These are phyloP conservation scores for Stichopus horrens DNA, from an alignment of 53 echinoderm and acorn worm genomes.

Conservation along the genomic window DNA sequence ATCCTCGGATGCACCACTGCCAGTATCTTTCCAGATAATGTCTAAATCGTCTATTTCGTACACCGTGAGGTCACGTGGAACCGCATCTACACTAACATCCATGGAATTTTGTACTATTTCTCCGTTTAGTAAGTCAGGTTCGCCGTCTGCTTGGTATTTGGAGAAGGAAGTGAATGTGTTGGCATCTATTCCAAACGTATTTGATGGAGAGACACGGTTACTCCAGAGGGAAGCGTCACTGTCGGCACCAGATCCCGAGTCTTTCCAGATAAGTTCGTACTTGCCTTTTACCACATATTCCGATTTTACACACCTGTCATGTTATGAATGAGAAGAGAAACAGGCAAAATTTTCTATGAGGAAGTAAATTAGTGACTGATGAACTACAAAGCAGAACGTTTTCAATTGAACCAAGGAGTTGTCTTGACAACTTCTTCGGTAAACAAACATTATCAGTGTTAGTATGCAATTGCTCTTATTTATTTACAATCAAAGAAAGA, in stretches of 20 bases:
- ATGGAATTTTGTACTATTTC: neutral
- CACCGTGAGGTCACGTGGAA: neutral
- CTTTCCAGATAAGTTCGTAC: constrained; percentile 7
- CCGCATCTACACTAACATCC: neutral
- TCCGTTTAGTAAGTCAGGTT: neutral
- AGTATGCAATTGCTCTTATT: too few relatives aligned
- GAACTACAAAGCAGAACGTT: too few relatives aligned
- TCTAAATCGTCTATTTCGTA: constrained; percentile 9
- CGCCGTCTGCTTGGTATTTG: neutral
- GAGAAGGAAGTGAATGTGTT: neutral
- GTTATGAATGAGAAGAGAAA: neutral
- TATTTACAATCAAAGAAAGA: too few relatives aligned
- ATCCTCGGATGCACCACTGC: neutral
- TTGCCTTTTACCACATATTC: neutral
- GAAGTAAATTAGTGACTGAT: too few relatives aligned
- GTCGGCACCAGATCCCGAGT: neutral
- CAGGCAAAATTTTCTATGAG: neutral
- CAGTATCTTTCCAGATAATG: constrained; percentile 10
- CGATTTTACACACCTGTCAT: constrained; percentile 15
- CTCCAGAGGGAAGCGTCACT: neutral
- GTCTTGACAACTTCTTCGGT: too few relatives aligned
- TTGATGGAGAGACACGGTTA: neutral
- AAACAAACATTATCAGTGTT: too few relatives aligned
- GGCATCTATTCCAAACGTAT: neutral
- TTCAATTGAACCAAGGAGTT: too few relatives aligned